These are phyloP conservation scores for Bradynema listronoti DNA, from an alignment of 1,140 invertebrate species.

Conservation along the genomic window DNA sequence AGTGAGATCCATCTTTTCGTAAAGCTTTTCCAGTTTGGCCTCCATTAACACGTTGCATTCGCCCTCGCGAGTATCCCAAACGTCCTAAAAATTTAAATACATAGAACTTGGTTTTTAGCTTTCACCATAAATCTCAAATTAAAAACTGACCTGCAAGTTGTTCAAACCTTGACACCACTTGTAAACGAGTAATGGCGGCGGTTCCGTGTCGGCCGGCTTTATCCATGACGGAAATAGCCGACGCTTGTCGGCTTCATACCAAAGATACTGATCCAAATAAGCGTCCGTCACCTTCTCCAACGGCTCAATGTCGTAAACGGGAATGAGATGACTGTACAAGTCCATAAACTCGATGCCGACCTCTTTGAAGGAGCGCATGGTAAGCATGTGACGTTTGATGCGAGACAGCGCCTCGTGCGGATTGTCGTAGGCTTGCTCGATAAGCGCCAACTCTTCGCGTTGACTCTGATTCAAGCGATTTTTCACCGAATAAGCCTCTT, in stretches of 20 bases:
- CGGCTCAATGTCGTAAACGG: conserved; percentile 97
- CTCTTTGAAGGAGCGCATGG: conserved; percentile 83
- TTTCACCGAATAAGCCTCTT: conserved; percentile 98
- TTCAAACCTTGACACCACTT: conserved; percentile 99
- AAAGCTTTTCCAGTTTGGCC: conserved; percentile 85
- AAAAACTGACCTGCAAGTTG: conserved; percentile 92
- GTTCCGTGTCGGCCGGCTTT: conserved; percentile 91
- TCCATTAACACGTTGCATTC: conserved; percentile 98
- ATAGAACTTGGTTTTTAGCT: no score
- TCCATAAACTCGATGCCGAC: conserved; percentile 99
- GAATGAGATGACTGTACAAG: conserved; percentile 93
- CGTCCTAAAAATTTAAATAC: no score
- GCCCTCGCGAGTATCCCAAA: no score
- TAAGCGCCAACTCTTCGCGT: conserved; percentile 91
- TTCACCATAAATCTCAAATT: no score
- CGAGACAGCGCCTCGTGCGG: conserved; percentile 96
- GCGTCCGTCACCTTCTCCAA: conserved; percentile 99
- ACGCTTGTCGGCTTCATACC: conserved; percentile 98
- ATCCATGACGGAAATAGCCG: conserved; percentile 95
- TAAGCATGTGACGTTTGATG: conserved; percentile 96
- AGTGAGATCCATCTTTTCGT: conserved; percentile 98
- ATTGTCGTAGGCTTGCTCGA: conserved; percentile 98
- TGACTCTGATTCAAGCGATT: conserved; percentile 96
- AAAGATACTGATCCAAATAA: conserved; percentile 98
- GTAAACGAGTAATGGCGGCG: conserved; percentile 90